Percentiles rank a stretch among this genome's conserved stretches.
Conservation (phyloP, 1,140 invertebrate genomes). For the Drosophila sucinea region DNA sequence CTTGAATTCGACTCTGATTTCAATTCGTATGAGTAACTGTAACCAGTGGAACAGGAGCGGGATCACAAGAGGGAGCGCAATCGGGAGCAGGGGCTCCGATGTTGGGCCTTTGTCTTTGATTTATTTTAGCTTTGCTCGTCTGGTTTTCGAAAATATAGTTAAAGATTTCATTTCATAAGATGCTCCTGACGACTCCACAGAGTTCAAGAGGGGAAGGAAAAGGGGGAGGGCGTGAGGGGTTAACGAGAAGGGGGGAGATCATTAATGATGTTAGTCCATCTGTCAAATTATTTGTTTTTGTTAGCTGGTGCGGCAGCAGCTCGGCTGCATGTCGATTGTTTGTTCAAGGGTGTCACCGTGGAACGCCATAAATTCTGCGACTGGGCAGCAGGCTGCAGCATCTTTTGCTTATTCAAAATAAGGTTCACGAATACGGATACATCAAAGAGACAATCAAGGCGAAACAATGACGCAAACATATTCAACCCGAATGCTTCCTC, state of each 20-base stretch:
- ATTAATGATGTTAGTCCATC: constrained; percentile 39
- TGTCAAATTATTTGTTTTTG: constrained; percentile 39
- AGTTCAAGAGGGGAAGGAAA: background rate
- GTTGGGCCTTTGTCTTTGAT: background rate
- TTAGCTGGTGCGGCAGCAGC: constrained; percentile 15
- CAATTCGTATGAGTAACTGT: constrained; percentile 4
- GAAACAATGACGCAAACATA: constrained; percentile 49
- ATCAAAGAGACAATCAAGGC: constrained; percentile 66
- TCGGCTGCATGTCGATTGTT: constrained; percentile 40
- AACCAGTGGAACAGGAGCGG: constrained; percentile 4
- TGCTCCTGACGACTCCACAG: background rate
- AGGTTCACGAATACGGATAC: constrained; percentile 56
- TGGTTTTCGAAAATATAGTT: too few species aligned
- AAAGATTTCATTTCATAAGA: background rate
- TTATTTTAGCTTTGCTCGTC: background rate
- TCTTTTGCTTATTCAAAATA: constrained; percentile 30
- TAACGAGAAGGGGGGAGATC: background rate
- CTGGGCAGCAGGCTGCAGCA: constrained; percentile 5
- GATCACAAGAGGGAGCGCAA: background rate
- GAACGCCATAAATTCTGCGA: constrained; percentile 60
- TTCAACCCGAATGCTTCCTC: constrained; percentile 8
- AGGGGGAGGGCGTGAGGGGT: background rate
- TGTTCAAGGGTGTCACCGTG: constrained; percentile 45
- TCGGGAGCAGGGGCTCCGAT: background rate
- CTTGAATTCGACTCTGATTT: constrained; percentile 11